Conservation (phyloP, 2,888 invertebrate species). For the Corythucha ciliata region DNA sequence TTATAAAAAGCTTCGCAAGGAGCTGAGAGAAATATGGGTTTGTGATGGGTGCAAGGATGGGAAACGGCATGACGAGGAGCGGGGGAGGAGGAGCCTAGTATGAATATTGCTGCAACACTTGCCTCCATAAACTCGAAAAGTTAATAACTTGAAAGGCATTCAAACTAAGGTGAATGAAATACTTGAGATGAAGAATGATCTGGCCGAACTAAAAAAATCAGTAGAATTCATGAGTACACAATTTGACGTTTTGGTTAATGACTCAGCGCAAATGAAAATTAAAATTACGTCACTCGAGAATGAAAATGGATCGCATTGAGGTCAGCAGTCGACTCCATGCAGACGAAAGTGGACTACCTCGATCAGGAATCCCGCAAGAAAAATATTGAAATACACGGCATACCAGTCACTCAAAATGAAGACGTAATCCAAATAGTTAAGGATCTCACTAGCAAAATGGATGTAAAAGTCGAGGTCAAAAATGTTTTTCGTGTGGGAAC, state of each 20-base stretch:
- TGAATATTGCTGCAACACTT: no score
- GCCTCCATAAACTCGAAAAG: no score
- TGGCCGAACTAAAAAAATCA: conserved; percentile 4
- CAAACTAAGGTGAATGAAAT: background rate
- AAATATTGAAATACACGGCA: conserved; percentile 9
- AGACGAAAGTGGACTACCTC: conserved; percentile 3
- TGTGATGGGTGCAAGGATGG: no score
- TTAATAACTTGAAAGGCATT: no score
- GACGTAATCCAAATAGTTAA: background rate
- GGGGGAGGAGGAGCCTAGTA: no score
- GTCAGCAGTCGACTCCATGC: background rate
- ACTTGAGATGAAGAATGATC: background rate
- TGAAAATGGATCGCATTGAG: conserved; percentile 6
- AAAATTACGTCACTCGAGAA: background rate
- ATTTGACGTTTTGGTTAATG: conserved; percentile 6
- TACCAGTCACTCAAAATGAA: conserved; percentile 9
- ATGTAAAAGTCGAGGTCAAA: background rate
- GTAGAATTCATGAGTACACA: conserved; percentile 12
- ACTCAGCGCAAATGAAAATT: background rate
- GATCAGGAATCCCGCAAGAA: conserved; percentile 3
- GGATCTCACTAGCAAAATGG: background rate
- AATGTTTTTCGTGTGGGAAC: conserved; percentile 8
- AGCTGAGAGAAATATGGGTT: no score
- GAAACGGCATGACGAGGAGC: no score
- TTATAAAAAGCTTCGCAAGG: no score